Evolutionary conservation across 1,140 invertebrate species (phyloP), one percentile per base, ranked within the genome.

Genomic region (Adoxophyes honmai): DNA sequence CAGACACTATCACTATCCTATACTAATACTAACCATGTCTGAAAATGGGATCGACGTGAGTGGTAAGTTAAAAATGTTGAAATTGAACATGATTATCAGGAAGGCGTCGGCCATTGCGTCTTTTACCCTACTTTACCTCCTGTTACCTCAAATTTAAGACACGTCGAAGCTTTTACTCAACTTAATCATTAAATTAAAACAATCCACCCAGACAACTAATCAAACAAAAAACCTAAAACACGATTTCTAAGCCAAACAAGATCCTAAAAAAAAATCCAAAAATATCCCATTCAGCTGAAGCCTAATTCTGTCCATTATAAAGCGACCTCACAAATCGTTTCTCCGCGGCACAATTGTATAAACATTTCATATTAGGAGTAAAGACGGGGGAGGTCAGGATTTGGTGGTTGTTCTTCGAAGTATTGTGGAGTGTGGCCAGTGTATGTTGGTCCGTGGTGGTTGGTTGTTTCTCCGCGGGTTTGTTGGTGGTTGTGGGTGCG

Each of bases 391-490:
- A 48, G 42, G 7, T 48, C 42, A 6, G 1, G 18, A 6, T 21
- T 28, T 16, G 16, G 14, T 48, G 42, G 42, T 11, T 48, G 21
- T 48, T 48, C 21, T n/a, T 3, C 21, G 10, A 18, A 48, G 42
- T 48, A 48, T 48, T 48, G 42, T 48, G 16, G 21, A 48, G 42
- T 57, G 21, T 6, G 28, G 11, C 55, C 55, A 56, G 33, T 54
- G 18, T 52, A 54, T 8, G 1, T 38, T 57, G 74, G 74, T 34
- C 70, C 52, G n/a, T n/a, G n/a, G n/a, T n/a, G n/a, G n/a, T n/a
- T 37, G 59, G 56, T 39, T 36, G 38, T 38, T 58, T 8, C 28
- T 16, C 28, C 15, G 52, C 60, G 57, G 54, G 34, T 42, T 14
- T 14, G 16, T 28, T 28, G 21, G 33, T 34, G 34, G 1, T 35